Evolutionary conservation across 1,140 invertebrate species (phyloP), one percentile per base, ranked within the genome.

Genomic region (Nilaparvata lugens): DNA sequence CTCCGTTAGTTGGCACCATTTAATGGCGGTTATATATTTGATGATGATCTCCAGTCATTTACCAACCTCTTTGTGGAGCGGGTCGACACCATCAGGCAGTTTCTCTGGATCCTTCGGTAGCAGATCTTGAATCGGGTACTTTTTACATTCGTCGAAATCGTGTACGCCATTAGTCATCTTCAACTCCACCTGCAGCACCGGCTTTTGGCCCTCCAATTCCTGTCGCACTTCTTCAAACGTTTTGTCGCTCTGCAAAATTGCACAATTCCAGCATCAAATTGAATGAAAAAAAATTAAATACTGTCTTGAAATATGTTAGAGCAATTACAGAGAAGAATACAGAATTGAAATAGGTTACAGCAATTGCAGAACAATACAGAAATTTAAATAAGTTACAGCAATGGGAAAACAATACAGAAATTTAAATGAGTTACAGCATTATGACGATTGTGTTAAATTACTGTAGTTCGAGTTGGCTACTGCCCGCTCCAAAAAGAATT

Each of bases 1-100:
- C n/a, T n/a, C n/a, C n/a, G n/a, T n/a, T n/a, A n/a, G n/a, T n/a
- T n/a, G n/a, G n/a, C n/a, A n/a, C n/a, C n/a, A n/a, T n/a, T n/a
- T n/a, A n/a, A n/a, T n/a, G n/a, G n/a, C n/a, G n/a, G n/a, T n/a
- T n/a, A n/a, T n/a, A n/a, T n/a, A n/a, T n/a, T n/a, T n/a, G n/a
- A n/a, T n/a, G n/a, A n/a, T n/a, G n/a, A n/a, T n/a, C n/a, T n/a
- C n/a, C n/a, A n/a, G n/a, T n/a, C n/a, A n/a, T n/a, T n/a, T n/a
- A 28, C 25, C 11, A 19, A 88, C 83, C 81, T 97, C 93, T 79
- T 93, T 93, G 51, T 81, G 78, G 0, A 85, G 78, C 0, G 91
- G 86, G 74, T 95, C 87, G 1, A 96, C 84, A 61, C 86, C 87
- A 0, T 75, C 68, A 0, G 93, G 93, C 23, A 95, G 74, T 67